phyloP scores from a whole-genome alignment of 2,797 vertebrate species.

The Cuculus canorus region DNA sequence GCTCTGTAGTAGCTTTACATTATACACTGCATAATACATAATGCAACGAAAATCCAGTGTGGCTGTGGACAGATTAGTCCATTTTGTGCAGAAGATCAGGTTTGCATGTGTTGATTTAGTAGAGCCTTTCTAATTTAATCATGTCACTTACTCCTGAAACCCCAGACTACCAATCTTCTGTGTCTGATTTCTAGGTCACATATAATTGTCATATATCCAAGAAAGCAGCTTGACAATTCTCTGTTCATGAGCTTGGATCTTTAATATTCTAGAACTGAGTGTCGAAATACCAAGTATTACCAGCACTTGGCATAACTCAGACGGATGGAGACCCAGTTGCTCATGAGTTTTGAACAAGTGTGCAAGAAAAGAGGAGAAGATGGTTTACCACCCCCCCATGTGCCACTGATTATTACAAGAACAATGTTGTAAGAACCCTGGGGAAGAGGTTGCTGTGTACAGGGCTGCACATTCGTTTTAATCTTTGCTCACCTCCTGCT shows the following conservation, averaged over 20 bases:
- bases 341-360: not conserved
- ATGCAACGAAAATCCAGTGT: not conserved
- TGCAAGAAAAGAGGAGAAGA: not conserved
- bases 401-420: not conserved
- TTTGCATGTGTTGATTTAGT: not conserved
- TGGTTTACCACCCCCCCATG: not conserved
- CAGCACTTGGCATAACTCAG: not conserved
- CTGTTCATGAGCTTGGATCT: not conserved
- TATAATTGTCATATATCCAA: not conserved
- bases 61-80: not conserved
- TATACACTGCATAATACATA: rapidly evolving
- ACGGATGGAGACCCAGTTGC: not conserved
- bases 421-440: not conserved
- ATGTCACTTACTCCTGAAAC: not conserved
- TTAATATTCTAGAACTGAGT: not conserved
- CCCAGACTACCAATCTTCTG: not conserved
- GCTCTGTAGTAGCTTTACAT: not conserved
- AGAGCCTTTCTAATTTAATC: constrained; percentile 22
- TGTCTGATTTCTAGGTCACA: not conserved
- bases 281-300: not conserved
- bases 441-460: not conserved
- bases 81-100: not conserved
- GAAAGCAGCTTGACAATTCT: not conserved
- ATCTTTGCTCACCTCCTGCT: not conserved
- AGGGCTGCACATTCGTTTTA: not conserved